Base-by-base conservation (phyloP, 23 tunicate genomes). In the Styela clava region DNA sequence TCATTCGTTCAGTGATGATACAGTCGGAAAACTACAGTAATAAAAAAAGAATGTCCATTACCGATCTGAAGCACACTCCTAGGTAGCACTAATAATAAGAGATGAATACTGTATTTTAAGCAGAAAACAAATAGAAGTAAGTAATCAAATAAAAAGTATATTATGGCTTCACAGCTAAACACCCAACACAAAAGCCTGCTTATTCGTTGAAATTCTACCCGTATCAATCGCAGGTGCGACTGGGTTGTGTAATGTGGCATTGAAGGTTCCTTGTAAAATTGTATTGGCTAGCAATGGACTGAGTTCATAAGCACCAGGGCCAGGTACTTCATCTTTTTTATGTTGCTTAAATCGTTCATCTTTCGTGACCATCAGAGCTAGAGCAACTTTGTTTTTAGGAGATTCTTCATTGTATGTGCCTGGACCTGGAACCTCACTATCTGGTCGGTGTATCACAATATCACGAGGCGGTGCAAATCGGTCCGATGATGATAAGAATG, bases 221-320 rank as follows among this genome's bases (percentile, higher is more conserved):
- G 85, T 52, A 44, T 87, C 82, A 3, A 83, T 31, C 29, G 62
- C 70, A 5, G 88, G 91, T 2, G 91, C 74, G 1, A 88, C 85
- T 20, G 98, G 98, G 78, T 93, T 87, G 81, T 87, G 89, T 22
- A 93, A 35, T 0, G 98, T 93, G 24, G 98, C 93, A 64, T 93
- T 93, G 74, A 93, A 93, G 0, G 98, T 93, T 68, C 98, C 98
- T 69, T 88, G 79, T 52, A 93, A 78, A 28, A 93, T 62, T 27
- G 98, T 85, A 62, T 87, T 93, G 1, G 94, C 93, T 7, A 93
- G 20, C 64, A 87, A 62, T 18, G 98, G 93, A 74, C 98, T 93
- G 22, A 93, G 83, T 35, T 93, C 86, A 69, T 93, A 93, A 31
- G 93, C 74, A 1, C 93, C 98, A 2, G 98, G 98, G 7, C 98